Evolutionary conservation across 2,797 vertebrate genomes (phyloP).

Genomic region (Calcarius lapponicus): DNA sequence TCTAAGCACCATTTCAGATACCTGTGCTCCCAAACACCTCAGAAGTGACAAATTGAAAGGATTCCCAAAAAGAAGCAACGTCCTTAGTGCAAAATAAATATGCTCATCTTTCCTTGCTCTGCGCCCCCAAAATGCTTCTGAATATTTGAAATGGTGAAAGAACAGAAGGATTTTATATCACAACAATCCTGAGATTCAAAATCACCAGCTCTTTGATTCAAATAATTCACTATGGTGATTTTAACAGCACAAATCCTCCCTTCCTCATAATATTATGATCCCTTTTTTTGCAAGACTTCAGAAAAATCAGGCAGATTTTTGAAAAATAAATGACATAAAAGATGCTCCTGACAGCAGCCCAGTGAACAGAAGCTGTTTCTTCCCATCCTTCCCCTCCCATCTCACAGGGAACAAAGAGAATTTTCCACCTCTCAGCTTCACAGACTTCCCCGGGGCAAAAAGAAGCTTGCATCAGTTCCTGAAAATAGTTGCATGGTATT

Average conservation of each 20-base stretch:
- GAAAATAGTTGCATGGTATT: not conserved
- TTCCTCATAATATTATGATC: not conserved
- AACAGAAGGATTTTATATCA: not conserved
- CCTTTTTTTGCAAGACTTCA: not conserved
- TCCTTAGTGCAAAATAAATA: not conserved
- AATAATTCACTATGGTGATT: not conserved
- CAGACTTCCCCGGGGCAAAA: not conserved
- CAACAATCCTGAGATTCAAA: not conserved
- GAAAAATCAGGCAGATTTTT: not conserved
- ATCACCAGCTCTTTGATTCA: not conserved
- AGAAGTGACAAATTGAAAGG: not conserved
- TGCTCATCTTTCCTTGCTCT: not conserved
- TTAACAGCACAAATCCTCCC: not conserved
- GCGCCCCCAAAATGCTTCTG: not conserved
- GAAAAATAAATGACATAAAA: not conserved
- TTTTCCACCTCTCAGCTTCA: slow-evolving; percentile 4
- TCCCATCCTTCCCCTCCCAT: not conserved
- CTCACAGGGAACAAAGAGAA: slow-evolving; percentile 26
- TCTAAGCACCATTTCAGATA: not conserved
- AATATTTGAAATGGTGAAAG: not conserved
- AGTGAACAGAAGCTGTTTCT: not conserved
- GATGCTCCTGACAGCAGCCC: not conserved
- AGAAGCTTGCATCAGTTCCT: not conserved
- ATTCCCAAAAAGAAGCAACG: not conserved
- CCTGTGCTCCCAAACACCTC: not conserved